Base-by-base conservation (phyloP, 2,888 invertebrate genomes). In the Trissonchulus sp. region DNA sequence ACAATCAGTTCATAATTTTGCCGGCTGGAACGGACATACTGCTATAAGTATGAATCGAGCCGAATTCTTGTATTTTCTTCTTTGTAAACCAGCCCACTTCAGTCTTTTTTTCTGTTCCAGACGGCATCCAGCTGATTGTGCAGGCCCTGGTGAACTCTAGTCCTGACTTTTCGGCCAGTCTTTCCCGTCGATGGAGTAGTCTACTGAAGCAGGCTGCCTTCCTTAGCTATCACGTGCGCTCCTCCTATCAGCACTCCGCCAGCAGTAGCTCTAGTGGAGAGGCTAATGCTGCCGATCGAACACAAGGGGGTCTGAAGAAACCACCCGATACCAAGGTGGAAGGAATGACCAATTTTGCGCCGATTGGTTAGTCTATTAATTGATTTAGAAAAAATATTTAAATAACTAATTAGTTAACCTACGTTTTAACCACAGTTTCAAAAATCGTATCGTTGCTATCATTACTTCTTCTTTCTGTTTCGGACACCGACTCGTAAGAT, bases 261-360 rank as follows among this genome's bases (percentile, higher is more conserved):
- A 65, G 8, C 68, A n/a, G 31, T 18, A 34, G 33, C 18, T 33
- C 33, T 28, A 15, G 8, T 18, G 31, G 31, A n/a, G 33, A 28
- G 8, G 8, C 68, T 28, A 73, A 68, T 73, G 73, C 33, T 28
- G 33, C 31, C 68, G 23, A 28, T 73, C 71, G 8, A 30, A n/a
- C 71, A 33, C 15, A 3, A 8, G 35, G n/a, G 28, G 60, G 73
- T 65, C 8, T 34, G 68, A 8, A 73, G 8, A 8, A 35, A 15
- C 35, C 74, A 18, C 28, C 72, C 33, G 74, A 74, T 36, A 3
- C 30, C 81, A 88, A 81, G 62, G 79, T 82, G n/a, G 91, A 92
- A 80, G 92, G 92, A 1, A 86, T 94, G 30, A 89, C 93, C 72
- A 95, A 95, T 85, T 94, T 94, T 83, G 94, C 94, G 1, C 94